Evolutionary conservation across 2,888 invertebrate genomes (phyloP).

Genomic region (Lucinisca nassula): DNA sequence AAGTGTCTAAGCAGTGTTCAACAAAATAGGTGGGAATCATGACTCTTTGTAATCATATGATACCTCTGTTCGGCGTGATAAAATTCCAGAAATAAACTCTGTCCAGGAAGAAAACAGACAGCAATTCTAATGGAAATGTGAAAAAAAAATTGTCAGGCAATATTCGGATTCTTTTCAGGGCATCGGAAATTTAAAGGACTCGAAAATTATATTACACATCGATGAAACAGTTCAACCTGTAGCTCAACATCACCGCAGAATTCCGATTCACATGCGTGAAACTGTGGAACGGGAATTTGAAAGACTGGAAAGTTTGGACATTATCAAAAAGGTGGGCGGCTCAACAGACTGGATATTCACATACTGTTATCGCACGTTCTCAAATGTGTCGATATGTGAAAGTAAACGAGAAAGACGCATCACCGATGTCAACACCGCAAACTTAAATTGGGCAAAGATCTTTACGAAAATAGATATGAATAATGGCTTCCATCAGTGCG

Average conservation of each 20-base stretch:
- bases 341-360: constrained; percentile 76
- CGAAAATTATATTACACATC: constrained; percentile 57
- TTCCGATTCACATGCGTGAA: constrained; percentile 69
- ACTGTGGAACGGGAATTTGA: constrained; percentile 72
- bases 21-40: too few relatives aligned
- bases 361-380: constrained; percentile 70
- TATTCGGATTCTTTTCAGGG: constrained; percentile 33
- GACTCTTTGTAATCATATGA: too few relatives aligned
- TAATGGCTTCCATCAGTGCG: constrained; percentile 66
- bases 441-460: constrained; percentile 65
- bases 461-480: constrained; percentile 66
- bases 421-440: constrained; percentile 62
- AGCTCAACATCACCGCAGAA: constrained; percentile 58
- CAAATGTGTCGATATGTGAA: constrained; percentile 71
- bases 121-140: too few relatives aligned
- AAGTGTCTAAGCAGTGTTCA: too few relatives aligned
- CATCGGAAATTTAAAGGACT: constrained; percentile 52
- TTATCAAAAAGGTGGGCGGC: constrained; percentile 75
- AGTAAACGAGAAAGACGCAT: constrained; percentile 61
- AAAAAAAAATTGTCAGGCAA: too few relatives aligned
- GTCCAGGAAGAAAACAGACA: too few relatives aligned
- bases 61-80: too few relatives aligned
- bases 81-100: too few relatives aligned
- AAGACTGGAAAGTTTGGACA: constrained; percentile 66
- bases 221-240: constrained; percentile 53